phyloP scores from a whole-genome alignment of 2,888 invertebrate species.

The Latrodectus elegans region DNA sequence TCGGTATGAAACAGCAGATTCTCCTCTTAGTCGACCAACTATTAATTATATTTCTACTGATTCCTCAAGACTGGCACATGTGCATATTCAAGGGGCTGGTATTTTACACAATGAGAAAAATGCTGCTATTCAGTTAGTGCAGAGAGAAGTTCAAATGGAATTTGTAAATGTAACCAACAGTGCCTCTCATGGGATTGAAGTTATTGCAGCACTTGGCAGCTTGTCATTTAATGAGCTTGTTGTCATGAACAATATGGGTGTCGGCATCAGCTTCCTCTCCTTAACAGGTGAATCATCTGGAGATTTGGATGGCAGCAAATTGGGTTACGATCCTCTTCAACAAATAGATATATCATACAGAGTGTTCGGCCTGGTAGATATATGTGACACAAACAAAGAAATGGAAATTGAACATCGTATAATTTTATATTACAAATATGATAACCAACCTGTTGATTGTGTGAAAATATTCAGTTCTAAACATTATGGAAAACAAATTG shows the following conservation, averaged over 20 bases:
- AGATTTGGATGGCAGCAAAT: slow-evolving; percentile 81
- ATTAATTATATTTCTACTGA: slow-evolving; percentile 27
- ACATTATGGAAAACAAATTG: slow-evolving; percentile 89
- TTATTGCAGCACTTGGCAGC: slow-evolving; percentile 90
- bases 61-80: slow-evolving; percentile 75
- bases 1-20: slow-evolving; percentile 84
- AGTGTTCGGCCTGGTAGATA: slow-evolving; percentile 94
- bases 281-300: slow-evolving; percentile 86
- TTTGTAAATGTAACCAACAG: slow-evolving; percentile 86
- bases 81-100: slow-evolving; percentile 93
- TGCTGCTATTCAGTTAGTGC: slow-evolving; percentile 91
- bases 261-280: slow-evolving; percentile 91
- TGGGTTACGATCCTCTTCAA: slow-evolving; percentile 90
- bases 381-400: slow-evolving; percentile 96
- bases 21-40: slow-evolving; percentile 43
- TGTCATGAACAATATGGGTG: slow-evolving; percentile 87
- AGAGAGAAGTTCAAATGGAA: slow-evolving; percentile 89
- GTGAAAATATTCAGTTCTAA: slow-evolving; percentile 95
- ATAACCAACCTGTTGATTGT: slow-evolving; percentile 95
- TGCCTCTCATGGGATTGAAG: slow-evolving; percentile 92
- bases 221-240: slow-evolving; percentile 81
- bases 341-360: slow-evolving; percentile 88
- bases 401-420: slow-evolving; percentile 91
- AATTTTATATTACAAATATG: slow-evolving; percentile 96
- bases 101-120: slow-evolving; percentile 95